Percentiles rank a stretch among this genome's conserved stretches.
phyloP scores from a whole-genome alignment of 2,113 vertebrate genomes.

The Catagonus wagneri region DNA sequence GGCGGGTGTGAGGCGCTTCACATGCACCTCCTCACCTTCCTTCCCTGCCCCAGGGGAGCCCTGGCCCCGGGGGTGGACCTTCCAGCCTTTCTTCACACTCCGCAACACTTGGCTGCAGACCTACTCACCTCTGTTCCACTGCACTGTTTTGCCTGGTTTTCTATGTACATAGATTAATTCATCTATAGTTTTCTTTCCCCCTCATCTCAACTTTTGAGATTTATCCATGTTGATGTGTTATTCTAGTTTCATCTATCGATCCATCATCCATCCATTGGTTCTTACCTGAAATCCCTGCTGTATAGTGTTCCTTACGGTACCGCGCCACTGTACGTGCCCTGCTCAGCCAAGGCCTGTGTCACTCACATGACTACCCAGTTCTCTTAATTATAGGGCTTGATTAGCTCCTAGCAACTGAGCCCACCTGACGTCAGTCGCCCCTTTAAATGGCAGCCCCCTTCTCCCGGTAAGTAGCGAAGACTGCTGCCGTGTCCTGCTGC shows the following conservation, averaged over 20 bases:
- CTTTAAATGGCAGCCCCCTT: neutral
- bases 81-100: neutral
- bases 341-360: neutral
- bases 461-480: neutral
- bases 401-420: neutral
- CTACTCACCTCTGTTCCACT: no score
- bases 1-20: neutral
- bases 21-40: neutral
- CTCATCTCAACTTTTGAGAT: neutral
- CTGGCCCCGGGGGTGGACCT: neutral
- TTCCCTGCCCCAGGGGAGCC: neutral
- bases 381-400: neutral
- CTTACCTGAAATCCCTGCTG: neutral
- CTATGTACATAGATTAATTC: fast-evolving
- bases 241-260: no score
- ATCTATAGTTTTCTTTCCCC: neutral
- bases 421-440: neutral
- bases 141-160: neutral
- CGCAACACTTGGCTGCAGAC: fast-evolving
- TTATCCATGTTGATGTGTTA: neutral
- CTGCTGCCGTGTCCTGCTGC: fast-evolving
- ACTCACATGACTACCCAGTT: neutral
- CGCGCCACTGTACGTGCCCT: neutral
- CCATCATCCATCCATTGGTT: neutral
- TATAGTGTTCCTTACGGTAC: neutral